These are phyloP conservation scores for Tenthredo amoena DNA, from an alignment of 2,888 invertebrate genomes.

Conservation along the genomic window DNA sequence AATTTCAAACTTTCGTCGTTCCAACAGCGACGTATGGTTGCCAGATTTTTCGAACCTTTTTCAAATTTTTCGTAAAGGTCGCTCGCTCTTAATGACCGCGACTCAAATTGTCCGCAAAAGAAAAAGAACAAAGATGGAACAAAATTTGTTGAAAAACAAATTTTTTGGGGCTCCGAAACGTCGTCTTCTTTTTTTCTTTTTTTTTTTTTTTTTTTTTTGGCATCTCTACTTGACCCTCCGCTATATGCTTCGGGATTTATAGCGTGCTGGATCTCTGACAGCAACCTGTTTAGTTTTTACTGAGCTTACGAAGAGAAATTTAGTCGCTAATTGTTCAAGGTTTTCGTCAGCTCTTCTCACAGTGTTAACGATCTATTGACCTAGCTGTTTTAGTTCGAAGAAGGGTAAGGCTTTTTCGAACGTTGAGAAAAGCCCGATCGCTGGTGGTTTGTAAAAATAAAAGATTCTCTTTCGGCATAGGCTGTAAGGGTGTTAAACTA, in stretches of 20 bases:
- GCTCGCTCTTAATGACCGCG: background rate
- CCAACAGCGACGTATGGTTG: background rate
- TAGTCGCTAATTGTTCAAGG: conserved; percentile 36
- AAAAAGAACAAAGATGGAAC: background rate
- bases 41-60: conserved; percentile 40
- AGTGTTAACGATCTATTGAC: conserved; percentile 40
- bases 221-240: conserved; percentile 26
- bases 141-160: background rate
- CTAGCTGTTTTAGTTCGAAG: conserved; percentile 19
- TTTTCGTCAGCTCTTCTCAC: conserved; percentile 38
- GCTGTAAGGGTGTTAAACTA: background rate
- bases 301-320: conserved; percentile 12
- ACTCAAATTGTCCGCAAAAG: background rate
- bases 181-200: background rate
- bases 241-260: background rate
- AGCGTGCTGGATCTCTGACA: background rate
- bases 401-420: conserved; percentile 1
- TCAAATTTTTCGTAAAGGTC: background rate
- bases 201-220: background rate
- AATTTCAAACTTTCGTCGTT: background rate
- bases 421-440: background rate
- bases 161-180: background rate
- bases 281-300: conserved; percentile 34
- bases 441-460: conserved; percentile 16
- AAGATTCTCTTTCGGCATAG: background rate